A percentile compares a stretch with the other conserved stretches of the same genome.
Evolutionary conservation across 2,113 vertebrate species (phyloP).

Genomic region (Globicephala melas): DNA sequence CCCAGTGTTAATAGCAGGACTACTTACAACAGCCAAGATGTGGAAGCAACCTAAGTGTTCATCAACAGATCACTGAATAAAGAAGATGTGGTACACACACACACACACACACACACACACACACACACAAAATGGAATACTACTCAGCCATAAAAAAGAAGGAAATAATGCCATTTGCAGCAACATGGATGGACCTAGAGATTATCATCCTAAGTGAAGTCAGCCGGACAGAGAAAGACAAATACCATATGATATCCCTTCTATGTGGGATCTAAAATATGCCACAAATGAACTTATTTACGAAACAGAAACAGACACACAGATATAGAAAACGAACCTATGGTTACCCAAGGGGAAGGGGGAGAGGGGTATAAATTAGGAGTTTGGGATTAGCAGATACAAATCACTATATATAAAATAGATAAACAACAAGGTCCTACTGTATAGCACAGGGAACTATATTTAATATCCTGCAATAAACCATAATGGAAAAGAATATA

Average conservation of each 20-base stretch:
- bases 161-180: neutral
- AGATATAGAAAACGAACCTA: neutral
- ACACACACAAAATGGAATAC: too few relatives aligned
- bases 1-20: neutral
- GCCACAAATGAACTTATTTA: neutral
- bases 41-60: neutral
- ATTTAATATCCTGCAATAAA: too few relatives aligned
- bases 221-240: neutral
- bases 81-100: neutral
- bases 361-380: neutral
- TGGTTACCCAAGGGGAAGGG: neutral
- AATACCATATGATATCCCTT: neutral
- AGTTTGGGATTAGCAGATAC: neutral
- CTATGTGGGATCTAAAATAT: neutral
- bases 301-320: neutral
- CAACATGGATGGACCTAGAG: neutral
- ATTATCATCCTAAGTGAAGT: neutral
- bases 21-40: neutral
- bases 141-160: too few relatives aligned
- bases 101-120: too few relatives aligned
- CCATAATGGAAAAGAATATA: too few relatives aligned
- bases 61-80: neutral
- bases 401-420: neutral
- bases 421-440: too few relatives aligned
- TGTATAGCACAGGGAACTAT: too few relatives aligned